Base-by-base conservation (phyloP, 2,888 invertebrate genomes). In the Pycnomerus fuliginosus region DNA sequence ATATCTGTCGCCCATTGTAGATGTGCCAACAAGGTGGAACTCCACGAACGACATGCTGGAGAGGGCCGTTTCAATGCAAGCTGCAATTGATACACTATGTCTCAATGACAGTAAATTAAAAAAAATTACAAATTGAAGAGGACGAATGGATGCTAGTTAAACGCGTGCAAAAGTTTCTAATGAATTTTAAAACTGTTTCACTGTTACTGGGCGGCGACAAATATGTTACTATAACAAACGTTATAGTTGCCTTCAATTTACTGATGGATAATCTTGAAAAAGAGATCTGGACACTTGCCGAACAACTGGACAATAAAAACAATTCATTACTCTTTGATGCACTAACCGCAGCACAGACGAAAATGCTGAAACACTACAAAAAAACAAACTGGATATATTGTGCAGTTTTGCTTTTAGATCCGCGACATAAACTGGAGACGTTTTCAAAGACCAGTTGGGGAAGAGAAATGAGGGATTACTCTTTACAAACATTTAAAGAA, bases 361-460 rank as follows among this genome's bases (percentile, higher is more conserved):
- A 44, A 42, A 48, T 44, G 15, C 11, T 48, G 2, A 48, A 44
- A 44, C 41, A 48, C 17, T 48, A 48, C 16, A 17, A 20, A 8
- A 43, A 34, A 32, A 49, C 47, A 12, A 51, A 55, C 22, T 55
- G 49, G 52, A 45, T 55, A 5, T 53, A 54, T 25, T 49, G 54
- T 37, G 33, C 35, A 25, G 41, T 39, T 14, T 39, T 56, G 7
- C 50, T 52, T 16, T 42, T 55, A 16, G 53, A 55, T 37, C 55
- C 53, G 22, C 47, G 52, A 8, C 50, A 56, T 25, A 53, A 50
- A 44, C 22, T 52, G 2, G 45, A 50, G 27, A 53, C 50, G 8
- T 55, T 56, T 38, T 32, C 23, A 13, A 15, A 31, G 4, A 53
- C 55, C n/a, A 23, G 38, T 27, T 50, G 49, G 51, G 47, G 53